Percentiles rank a stretch among this genome's conserved stretches.
Evolutionary conservation across 2,113 vertebrate species (phyloP).

Genomic region (Patagioenas fasciata): DNA sequence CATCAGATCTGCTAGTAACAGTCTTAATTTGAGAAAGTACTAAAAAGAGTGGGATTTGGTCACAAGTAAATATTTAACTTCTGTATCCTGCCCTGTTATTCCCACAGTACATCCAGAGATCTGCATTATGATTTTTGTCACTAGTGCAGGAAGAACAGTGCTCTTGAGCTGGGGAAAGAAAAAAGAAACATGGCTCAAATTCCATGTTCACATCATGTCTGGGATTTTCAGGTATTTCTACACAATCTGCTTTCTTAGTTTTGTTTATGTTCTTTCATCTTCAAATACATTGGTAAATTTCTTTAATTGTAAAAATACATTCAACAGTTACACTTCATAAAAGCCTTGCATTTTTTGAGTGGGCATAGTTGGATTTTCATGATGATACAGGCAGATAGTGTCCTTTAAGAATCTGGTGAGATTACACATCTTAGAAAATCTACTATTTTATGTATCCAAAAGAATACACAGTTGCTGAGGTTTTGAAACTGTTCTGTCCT

Average conservation of each 20-base stretch:
- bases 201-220: neutral
- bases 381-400: slow-evolving; percentile 44
- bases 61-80: neutral
- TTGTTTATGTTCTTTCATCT: neutral
- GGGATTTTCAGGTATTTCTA: neutral
- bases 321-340: neutral
- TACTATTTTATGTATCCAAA: slow-evolving; percentile 26
- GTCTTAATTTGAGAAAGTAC: neutral
- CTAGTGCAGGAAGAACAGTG: neutral
- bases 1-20: neutral
- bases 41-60: neutral
- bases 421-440: slow-evolving; percentile 43
- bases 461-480: slow-evolving; percentile 22
- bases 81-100: neutral
- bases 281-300: neutral
- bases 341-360: neutral
- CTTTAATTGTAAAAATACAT: neutral
- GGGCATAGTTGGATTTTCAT: neutral
- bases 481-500: slow-evolving; percentile 11
- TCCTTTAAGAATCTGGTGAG: slow-evolving; percentile 38
- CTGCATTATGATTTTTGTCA: neutral
- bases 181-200: neutral
- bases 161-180: neutral
- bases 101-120: neutral
- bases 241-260: neutral